Evolutionary conservation across 1,140 invertebrate genomes (phyloP).

Genomic region (Platyscapa corneri): DNA sequence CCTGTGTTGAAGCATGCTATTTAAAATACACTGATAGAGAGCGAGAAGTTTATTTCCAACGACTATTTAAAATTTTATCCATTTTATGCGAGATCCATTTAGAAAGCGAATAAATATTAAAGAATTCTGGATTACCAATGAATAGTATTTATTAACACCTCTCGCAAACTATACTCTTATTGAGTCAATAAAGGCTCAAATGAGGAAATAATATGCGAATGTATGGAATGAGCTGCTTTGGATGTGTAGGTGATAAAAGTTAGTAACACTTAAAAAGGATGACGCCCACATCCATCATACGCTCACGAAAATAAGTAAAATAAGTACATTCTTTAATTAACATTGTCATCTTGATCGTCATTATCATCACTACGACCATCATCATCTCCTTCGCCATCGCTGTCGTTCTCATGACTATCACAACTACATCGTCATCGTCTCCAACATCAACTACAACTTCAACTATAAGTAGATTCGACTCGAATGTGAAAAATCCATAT

Average conservation of each 20-base stretch:
- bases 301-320: conserved; percentile 7
- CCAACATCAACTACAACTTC: conserved; percentile 4
- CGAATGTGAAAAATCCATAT: conserved; percentile 61
- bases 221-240: conserved; percentile 74
- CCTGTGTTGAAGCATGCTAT: conserved; percentile 43
- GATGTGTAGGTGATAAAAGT: conserved; percentile 71
- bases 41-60: conserved; percentile 42
- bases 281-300: conserved; percentile 60
- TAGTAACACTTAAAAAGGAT: conserved; percentile 60
- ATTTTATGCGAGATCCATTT: background rate
- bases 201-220: conserved; percentile 58
- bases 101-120: conserved; percentile 1
- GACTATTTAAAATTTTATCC: background rate
- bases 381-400: conserved; percentile 14
- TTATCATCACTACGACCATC: conserved; percentile 52
- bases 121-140: background rate
- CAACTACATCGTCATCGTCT: conserved; percentile 19
- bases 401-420: background rate
- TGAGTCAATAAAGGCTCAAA: background rate
- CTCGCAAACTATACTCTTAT: background rate
- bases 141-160: conserved; percentile 23
- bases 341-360: conserved; percentile 54
- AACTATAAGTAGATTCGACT: conserved; percentile 56
- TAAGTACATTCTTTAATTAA: conserved; percentile 25
- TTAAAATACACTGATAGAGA: conserved; percentile 43